These are phyloP conservation scores for Lymantria dispar DNA, from an alignment of 2,888 invertebrate genomes.

Conservation along the genomic window DNA sequence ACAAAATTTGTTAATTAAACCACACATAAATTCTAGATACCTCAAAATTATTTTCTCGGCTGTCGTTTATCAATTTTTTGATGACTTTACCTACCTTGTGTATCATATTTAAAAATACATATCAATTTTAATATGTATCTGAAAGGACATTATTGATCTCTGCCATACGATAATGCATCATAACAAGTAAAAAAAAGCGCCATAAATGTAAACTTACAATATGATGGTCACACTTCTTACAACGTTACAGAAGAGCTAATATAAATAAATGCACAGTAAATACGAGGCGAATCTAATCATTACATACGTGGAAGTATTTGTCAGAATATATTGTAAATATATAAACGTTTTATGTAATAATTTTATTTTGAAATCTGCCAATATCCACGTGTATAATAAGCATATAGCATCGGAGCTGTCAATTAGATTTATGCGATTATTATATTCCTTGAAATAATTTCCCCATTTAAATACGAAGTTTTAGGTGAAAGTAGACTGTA, in stretches of 20 bases:
- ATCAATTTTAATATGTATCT: conserved; percentile 63
- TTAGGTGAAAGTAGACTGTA: conserved; percentile 76
- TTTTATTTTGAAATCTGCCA: conserved; percentile 72
- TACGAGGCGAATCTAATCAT: conserved; percentile 65
- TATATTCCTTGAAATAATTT: conserved; percentile 78
- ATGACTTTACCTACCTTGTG: conserved; percentile 21
- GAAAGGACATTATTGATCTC: conserved; percentile 60
- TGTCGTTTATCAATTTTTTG: background rate
- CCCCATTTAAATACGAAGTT: conserved; percentile 61
- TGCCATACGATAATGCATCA: conserved; percentile 35
- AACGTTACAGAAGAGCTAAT: conserved; percentile 22
- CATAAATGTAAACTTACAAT: conserved; percentile 26
- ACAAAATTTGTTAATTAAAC: background rate
- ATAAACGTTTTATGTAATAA: conserved; percentile 72
- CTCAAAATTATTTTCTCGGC: conserved; percentile 19
- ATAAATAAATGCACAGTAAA: conserved; percentile 53
- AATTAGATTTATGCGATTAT: conserved; percentile 73
- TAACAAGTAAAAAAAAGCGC: conserved; percentile 8
- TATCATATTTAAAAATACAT: conserved; percentile 60
- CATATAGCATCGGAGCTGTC: conserved; percentile 71
- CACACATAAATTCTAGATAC: background rate
- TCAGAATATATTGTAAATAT: conserved; percentile 79
- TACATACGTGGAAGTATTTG: conserved; percentile 71
- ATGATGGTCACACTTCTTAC: conserved; percentile 52
- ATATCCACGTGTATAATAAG: conserved; percentile 75